Evolutionary conservation across 2,888 invertebrate species (phyloP).

Genomic region (Thysanoteuthis rhombus): DNA sequence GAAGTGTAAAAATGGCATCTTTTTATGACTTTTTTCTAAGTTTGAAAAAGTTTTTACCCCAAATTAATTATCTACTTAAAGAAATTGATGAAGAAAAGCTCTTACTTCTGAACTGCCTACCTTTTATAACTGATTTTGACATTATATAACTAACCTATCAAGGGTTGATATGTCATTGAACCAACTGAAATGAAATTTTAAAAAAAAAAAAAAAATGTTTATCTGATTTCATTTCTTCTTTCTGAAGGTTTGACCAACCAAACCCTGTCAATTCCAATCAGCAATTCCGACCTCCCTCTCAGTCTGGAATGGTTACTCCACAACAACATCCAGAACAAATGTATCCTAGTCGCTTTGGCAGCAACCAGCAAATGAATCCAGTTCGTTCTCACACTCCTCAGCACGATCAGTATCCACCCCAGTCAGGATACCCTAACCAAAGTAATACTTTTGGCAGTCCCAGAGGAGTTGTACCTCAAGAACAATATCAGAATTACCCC

Average conservation of each 20-base stretch:
- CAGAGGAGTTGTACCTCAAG: slow-evolving; percentile 37
- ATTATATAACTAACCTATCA: too few relatives aligned
- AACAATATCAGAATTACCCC: slow-evolving; percentile 47
- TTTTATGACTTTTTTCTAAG: too few relatives aligned
- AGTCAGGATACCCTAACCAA: slow-evolving; percentile 24
- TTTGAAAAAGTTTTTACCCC: too few relatives aligned
- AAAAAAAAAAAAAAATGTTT: neutral
- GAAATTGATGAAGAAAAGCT: too few relatives aligned
- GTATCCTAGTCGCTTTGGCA: slow-evolving; percentile 33
- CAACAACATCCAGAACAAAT: slow-evolving; percentile 33
- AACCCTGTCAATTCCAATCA: slow-evolving; percentile 38
- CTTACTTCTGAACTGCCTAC: too few relatives aligned
- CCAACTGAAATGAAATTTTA: neutral
- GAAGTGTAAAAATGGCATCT: too few relatives aligned
- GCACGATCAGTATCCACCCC: slow-evolving; percentile 25
- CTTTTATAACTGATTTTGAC: too few relatives aligned
- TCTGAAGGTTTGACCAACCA: slow-evolving; percentile 51
- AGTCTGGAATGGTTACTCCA: slow-evolving; percentile 37
- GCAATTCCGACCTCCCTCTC: slow-evolving; percentile 38
- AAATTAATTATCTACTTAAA: too few relatives aligned
- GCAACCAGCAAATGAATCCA: slow-evolving; percentile 32
- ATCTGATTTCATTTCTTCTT: neutral
- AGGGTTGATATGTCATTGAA: too few relatives aligned
- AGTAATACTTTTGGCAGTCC: slow-evolving; percentile 27
- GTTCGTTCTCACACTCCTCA: slow-evolving; percentile 31